A percentile compares a stretch with the other conserved stretches of the same genome.
These are phyloP conservation scores for Villa cingulata DNA, from an alignment of 2,888 invertebrate species.

Conservation along the genomic window DNA sequence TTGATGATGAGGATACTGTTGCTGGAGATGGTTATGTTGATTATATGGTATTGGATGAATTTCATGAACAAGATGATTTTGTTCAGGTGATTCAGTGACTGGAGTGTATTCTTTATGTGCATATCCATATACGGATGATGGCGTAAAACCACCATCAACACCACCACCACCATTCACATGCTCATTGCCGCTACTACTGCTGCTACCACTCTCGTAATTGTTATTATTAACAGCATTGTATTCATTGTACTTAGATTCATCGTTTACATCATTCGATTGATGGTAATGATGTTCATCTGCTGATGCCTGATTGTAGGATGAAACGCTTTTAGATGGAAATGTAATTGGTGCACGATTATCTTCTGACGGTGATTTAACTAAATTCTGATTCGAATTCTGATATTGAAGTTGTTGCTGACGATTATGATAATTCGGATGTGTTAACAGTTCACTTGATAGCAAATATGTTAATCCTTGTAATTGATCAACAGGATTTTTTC, in stretches of 20 bases:
- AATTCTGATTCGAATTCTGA: not conserved
- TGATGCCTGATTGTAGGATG: not conserved
- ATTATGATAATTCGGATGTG: too few species aligned
- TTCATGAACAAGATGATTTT: not conserved
- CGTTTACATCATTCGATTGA: not conserved
- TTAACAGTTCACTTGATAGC: conserved; percentile 32
- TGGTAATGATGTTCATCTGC: too few species aligned
- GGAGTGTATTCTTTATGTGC: conserved; percentile 3
- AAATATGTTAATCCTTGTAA: conserved; percentile 39
- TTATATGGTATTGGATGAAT: too few species aligned
- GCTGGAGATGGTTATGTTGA: not conserved
- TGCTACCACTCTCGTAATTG: too few species aligned
- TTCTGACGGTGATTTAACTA: conserved; percentile 21
- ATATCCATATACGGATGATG: not conserved
- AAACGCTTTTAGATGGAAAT: conserved; percentile 27
- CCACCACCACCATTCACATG: too few species aligned
- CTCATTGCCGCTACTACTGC: too few species aligned
- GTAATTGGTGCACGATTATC: conserved; percentile 30
- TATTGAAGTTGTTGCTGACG: conserved; percentile 26
- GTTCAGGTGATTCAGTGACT: conserved; percentile 7
- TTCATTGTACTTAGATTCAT: not conserved
- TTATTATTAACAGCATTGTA: not conserved
- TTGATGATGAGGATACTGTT: not conserved
- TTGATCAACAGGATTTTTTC: conserved; percentile 39
- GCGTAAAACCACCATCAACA: not conserved